Evolutionary conservation across 2,113 vertebrate species (phyloP).

Genomic region (Toxotes jaculatrix): DNA sequence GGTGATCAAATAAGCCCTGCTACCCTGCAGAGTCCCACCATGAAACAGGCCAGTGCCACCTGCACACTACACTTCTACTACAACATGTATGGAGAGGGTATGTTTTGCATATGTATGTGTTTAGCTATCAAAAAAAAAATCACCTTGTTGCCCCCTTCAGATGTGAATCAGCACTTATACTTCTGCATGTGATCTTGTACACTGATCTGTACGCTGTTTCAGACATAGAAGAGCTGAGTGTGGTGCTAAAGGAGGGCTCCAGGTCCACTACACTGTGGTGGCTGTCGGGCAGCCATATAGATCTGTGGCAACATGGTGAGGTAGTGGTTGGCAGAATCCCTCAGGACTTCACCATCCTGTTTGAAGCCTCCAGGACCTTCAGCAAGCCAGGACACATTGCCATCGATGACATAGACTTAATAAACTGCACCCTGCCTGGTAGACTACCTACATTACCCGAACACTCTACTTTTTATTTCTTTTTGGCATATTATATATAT

Average conservation of each 20-base stretch:
- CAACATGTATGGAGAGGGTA: slow-evolving; percentile 80
- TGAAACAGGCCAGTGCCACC: slow-evolving; percentile 73
- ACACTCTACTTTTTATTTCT: not conserved
- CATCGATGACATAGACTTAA: slow-evolving; percentile 81
- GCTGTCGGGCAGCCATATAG: slow-evolving; percentile 70
- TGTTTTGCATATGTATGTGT: slow-evolving; percentile 9
- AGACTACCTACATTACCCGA: not conserved
- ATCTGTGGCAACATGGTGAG: slow-evolving; percentile 72
- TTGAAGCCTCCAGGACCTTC: slow-evolving; percentile 78
- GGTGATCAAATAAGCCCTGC: slow-evolving; percentile 74
- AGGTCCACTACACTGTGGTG: slow-evolving; percentile 76
- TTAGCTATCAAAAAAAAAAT: not conserved
- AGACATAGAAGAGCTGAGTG: slow-evolving; percentile 74
- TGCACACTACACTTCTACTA: slow-evolving; percentile 82
- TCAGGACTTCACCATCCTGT: slow-evolving; percentile 76
- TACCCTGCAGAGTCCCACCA: slow-evolving; percentile 74
- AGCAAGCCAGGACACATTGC: slow-evolving; percentile 71
- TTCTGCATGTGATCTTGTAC: not conserved
- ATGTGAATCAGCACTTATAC: not conserved
- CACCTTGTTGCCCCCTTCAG: not conserved
- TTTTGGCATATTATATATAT: too few relatives aligned
- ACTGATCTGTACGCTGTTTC: not conserved
- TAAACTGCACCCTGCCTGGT: slow-evolving; percentile 81
- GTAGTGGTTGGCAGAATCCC: slow-evolving; percentile 73
- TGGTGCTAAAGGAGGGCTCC: slow-evolving; percentile 68